Base-by-base conservation (phyloP, 2,797 vertebrate species). In the Siniperca scherzeri region DNA sequence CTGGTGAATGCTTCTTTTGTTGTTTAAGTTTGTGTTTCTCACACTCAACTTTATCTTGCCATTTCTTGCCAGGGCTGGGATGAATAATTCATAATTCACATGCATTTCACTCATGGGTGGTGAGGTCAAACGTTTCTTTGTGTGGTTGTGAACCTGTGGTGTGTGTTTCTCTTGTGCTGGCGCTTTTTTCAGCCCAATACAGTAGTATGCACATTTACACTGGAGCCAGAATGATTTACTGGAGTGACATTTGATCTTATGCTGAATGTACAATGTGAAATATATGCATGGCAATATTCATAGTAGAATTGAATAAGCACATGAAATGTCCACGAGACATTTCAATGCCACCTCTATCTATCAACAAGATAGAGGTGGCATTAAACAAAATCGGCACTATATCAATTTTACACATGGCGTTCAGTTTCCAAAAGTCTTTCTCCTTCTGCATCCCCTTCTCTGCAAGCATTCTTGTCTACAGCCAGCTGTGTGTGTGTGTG, bases 41-140 rank as follows among this genome's bases (percentile, higher is more conserved):
- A 74, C 75, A 42, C 79, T 72, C 36, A 55, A 80, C 44, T n/a
- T 44, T 21, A 25, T 14, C 57, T 27, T 61, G 50, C 40, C 36
- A 5, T 66, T 30, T 56, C 14, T 25, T 75, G 52, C 74, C 14
- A 36, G 7, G 12, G 52, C 19, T 30, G 33, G 55, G 57, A 74
- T 69, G 44, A 85, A 89, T 61, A 44, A 77, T 71, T 66, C 55
- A 72, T 36, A 36, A 36, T 36, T 36, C 36, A 36, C 40, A 52
- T 59, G 13, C 13, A 9, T 73, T 82, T 62, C 10, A 14, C 40
- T 61, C 33, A 5, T 27, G 40, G n/a, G 64, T 11, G 48, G 53
- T 59, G 17, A 42, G 69, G 38, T 66, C 7, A 48, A 65, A 70
- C 2, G 13, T 66, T 12, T 60, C 16, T 25, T 21, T n/a, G 42